Base-by-base conservation (phyloP, 2,797 vertebrate species). In the Uromys caudimaculatus region DNA sequence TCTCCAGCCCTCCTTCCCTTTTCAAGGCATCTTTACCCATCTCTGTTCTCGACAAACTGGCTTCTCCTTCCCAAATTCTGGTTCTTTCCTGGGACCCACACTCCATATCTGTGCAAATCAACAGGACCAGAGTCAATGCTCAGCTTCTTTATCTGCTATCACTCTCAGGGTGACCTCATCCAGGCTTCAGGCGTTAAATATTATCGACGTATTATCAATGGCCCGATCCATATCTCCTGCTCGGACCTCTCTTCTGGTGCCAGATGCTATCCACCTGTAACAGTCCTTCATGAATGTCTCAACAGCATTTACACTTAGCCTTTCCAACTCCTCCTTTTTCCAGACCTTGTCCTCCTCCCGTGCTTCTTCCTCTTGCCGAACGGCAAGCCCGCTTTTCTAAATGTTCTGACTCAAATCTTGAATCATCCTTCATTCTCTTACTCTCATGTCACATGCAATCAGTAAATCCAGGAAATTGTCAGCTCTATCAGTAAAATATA, bases 311-410 rank as follows among this genome's bases (percentile, higher is more conserved):
- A 83, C 73, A 79, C 44, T 41, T 7, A 32, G 69, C n/a, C 94
- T 91, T 83, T 93, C 47, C 67, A 79, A 89, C 27, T 32, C 58
- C 52, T 54, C 19, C 75, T 41, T 83, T 92, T 62, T 29, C 41
- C 81, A 54, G 78, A 56, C 23, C 24, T 44, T 19, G 32, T 81
- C 87, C 58, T 93, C 71, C 58, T 32, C 56, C 47, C 8, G 2
- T 16, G 82, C 23, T 94, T 1, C 41, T 78, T 85, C 73, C 9
- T 38, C 23, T 76, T 54, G 62, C 52, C 85, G 77, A 83, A 91
- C 32, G 41, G 85, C 81, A 95, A 95, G 58, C 19, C 44, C 47
- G 52, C 38, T 91, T 89, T 95, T 81, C 75, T 71, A 81, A 79
- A 38, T 73, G 56, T 27, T 75, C 86, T n/a, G 38, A 38, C 19